Evolutionary conservation across 1,140 invertebrate species (phyloP).

Genomic region (Pristionchus pacificus): DNA sequence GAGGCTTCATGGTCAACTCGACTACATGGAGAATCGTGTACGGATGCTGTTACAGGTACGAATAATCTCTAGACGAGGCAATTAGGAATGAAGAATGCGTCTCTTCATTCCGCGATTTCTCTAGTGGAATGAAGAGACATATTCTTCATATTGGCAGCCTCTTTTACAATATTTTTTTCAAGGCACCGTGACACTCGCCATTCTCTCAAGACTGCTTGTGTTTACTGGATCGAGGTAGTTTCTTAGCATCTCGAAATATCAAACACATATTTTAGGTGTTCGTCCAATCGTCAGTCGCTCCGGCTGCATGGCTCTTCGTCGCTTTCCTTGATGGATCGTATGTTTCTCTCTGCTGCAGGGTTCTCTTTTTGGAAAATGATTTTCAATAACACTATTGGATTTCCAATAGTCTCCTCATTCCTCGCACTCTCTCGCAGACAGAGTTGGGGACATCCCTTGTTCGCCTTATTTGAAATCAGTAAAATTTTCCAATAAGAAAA

Average conservation of each 20-base stretch:
- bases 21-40: slow-evolving; percentile 52
- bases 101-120: background rate
- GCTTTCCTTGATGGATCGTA: slow-evolving; percentile 44
- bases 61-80: background rate
- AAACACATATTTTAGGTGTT: slow-evolving; percentile 29
- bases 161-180: no score
- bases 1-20: slow-evolving; percentile 45
- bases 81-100: background rate
- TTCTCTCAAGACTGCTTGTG: slow-evolving; percentile 39
- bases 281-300: slow-evolving; percentile 39
- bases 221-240: slow-evolving; percentile 42
- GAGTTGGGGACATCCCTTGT: no score
- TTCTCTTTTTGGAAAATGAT: no score
- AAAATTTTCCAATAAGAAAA: no score
- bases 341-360: no score
- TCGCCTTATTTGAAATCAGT: no score
- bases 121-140: no score
- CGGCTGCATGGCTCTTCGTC: slow-evolving; percentile 50
- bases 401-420: no score
- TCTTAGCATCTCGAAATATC: background rate
- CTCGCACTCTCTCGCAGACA: no score
- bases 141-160: slow-evolving; percentile 15
- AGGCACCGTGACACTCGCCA: slow-evolving; percentile 38
- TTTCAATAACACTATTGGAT: no score
- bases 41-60: slow-evolving; percentile 46